Evolutionary conservation across 2,113 vertebrate species (phyloP).

Genomic region (Dendrocopos noguchii): DNA sequence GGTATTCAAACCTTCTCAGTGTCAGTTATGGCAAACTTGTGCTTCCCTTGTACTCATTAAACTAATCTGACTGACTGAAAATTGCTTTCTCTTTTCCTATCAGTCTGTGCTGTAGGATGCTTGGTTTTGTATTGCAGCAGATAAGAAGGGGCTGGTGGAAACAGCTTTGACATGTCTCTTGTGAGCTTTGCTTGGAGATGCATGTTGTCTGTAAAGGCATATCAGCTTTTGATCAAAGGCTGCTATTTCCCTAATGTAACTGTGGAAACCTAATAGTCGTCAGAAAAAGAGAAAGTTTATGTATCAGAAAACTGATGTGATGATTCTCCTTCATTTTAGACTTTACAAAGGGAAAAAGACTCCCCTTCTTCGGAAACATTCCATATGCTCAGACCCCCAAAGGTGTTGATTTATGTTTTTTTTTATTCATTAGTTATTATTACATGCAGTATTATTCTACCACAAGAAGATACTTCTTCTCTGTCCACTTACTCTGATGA

Average conservation of each 20-base stretch:
- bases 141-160: conserved; percentile 67
- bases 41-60: conserved; percentile 55
- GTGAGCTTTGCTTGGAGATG: conserved; percentile 80
- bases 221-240: conserved; percentile 66
- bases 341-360: conserved; percentile 99
- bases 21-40: conserved; percentile 55
- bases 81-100: conserved; percentile 55
- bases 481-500: conserved; percentile 35
- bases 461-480: conserved; percentile 31
- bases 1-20: conserved; percentile 53
- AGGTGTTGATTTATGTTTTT: conserved; percentile 90
- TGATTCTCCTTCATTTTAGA: conserved; percentile 99
- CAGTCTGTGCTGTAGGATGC: conserved; percentile 61
- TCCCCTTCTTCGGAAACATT: conserved; percentile 99
- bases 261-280: conserved; percentile 33
- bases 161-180: conserved; percentile 66
- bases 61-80: conserved; percentile 72
- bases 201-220: conserved; percentile 79
- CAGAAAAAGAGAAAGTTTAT: conserved; percentile 57
- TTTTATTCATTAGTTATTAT: conserved; percentile 62
- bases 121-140: conserved; percentile 67
- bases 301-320: conserved; percentile 82
- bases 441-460: conserved; percentile 37
- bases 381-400: conserved; percentile 99
- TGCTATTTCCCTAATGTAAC: conserved; percentile 62